Evolutionary conservation across 2,888 invertebrate species (phyloP), one percentile per base, ranked within the genome.

Genomic region (Campopleginae sp.): DNA sequence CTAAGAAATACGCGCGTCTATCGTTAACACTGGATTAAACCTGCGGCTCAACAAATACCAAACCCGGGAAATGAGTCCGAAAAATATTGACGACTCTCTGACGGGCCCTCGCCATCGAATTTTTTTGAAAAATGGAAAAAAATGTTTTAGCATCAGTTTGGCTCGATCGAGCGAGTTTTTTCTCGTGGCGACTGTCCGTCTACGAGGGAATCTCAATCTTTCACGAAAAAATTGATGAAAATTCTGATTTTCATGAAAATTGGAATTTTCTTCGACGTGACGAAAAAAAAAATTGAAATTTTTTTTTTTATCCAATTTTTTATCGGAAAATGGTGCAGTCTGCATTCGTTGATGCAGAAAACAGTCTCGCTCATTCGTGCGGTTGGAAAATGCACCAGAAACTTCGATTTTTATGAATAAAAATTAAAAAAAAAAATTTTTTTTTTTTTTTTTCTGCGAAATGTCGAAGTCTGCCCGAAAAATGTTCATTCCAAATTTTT

Each of bases 1-100:
- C 12, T 0, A 23, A 23, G 23, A 54, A 23, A 54, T 23, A 19
- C n/a, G 19, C 58, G 23, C 23, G 48, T 48, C 48, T 61, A 74
- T 74, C 44, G n/a, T 31, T 17, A n/a, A n/a, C 48, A 19, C 8
- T 46, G 10, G 6, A 63, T 63, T n/a, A 42, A 63, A 75, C 31
- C 46, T 63, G n/a, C 63, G 31, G 63, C 46, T 75, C 61, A 75
- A 63, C 23, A n/a, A 63, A 63, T 33, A 48, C 14, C 27, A 23
- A 17, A 4, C 12, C 33, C 14, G 1, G 23, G 19, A 33, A 44
- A 68, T 27, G 68, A 68, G 10, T 44, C n/a, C 6, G 12, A 68
- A 68, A 23, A 54, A 54, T 54, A 54, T 54, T 54, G 23, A 10
- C 8, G 23, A 10, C 54, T 10, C 10, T 19, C 6, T 2, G 10